Base-by-base conservation (phyloP, 2,113 vertebrate species). In the Scomber japonicus region DNA sequence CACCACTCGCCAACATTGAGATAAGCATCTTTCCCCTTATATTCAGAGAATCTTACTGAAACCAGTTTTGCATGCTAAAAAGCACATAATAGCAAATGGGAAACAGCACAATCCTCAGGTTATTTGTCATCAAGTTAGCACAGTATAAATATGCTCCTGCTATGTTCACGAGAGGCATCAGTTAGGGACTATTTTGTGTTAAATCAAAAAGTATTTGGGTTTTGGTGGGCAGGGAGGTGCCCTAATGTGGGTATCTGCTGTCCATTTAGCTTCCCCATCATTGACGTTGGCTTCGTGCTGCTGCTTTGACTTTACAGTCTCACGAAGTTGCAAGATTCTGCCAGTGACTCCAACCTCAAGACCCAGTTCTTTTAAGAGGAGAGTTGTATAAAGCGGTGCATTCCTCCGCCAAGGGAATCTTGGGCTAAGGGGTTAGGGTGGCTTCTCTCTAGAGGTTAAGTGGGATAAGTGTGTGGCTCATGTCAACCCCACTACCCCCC, bases 401-500 rank as follows among this genome's bases (percentile, higher is more conserved):
- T 92, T 94, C 93, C 91, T 91, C 68, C 75, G 73, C 72, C 55
- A 15, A 89, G 84, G 66, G 82, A 88, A 81, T 91, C 81, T 83
- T 24, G 63, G 83, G 63, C 82, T 88, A 48, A 81, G 85, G 87
- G 91, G 92, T 86, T 91, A 79, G 89, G 90, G 89, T 91, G 90
- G 92, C 91, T 93, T 90, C 86, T 89, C 92, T 91, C 81, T 91
- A 66, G 90, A 92, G 93, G 93, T 93, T 94, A 94, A 94, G 92
- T 93, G 92, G 93, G 93, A 92, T 93, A 92, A 93, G 91, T 93
- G 90, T 85, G 91, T 94, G 93, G 88, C 93, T 93, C 90, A 93
- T 92, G 93, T 93, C 93, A 93, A 92, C 88, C 86, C 86, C 80
- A 50, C 87, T 84, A 84, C 89, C 88, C 90, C 92, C 88, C 91